phyloP scores from a whole-genome alignment of 2,113 vertebrate species.

The Asarcornis scutulata region DNA sequence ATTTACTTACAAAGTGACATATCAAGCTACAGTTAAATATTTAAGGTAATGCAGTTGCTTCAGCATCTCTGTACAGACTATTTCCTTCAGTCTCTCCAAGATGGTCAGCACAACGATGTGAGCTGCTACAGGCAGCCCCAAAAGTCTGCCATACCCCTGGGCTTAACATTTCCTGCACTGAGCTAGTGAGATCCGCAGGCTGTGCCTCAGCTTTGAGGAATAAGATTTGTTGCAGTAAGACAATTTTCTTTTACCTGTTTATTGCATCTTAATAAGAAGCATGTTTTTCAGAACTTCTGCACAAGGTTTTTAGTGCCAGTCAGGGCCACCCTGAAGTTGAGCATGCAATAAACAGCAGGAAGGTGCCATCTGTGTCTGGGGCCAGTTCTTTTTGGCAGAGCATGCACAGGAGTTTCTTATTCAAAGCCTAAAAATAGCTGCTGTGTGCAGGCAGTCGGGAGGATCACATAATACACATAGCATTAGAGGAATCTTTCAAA shows the following conservation, averaged over 20 bases:
- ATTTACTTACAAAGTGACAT: conserved; percentile 36
- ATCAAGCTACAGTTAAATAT: conserved; percentile 21
- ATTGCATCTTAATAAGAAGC: background rate
- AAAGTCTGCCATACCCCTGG: background rate
- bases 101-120: background rate
- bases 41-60: background rate
- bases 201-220: background rate
- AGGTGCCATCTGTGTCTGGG: background rate
- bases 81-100: background rate
- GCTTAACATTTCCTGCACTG: background rate
- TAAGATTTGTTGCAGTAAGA: background rate
- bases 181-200: background rate
- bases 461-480: background rate
- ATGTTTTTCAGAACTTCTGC: background rate
- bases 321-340: background rate
- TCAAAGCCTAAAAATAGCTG: conserved; percentile 37
- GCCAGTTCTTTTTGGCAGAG: conserved; percentile 19
- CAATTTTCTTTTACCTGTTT: background rate
- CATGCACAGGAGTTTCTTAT: background rate
- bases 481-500: background rate
- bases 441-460: background rate
- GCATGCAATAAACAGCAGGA: background rate
- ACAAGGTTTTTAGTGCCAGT: background rate
- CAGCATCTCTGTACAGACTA: background rate
- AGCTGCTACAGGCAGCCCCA: background rate